Evolutionary conservation across 2,113 vertebrate species (phyloP), one percentile per base, ranked within the genome.

Genomic region (Platycercus adscitus): DNA sequence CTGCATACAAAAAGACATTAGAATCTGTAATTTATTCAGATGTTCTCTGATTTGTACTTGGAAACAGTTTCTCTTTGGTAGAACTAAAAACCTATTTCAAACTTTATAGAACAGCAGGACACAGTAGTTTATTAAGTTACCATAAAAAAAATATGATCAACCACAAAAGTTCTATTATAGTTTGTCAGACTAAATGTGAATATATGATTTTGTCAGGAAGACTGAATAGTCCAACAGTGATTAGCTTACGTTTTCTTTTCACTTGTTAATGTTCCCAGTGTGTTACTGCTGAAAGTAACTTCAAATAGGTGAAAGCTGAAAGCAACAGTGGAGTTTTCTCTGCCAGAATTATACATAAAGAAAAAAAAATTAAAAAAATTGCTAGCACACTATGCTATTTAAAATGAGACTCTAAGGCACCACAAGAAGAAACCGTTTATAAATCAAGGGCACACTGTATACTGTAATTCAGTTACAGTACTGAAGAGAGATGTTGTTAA

Each of bases 391-490:
- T 64, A 37, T 14, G 25, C 17, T 81, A 37, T 78, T 81, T 81
- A 91, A 94, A 83, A 87, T 88, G 71, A 88, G 90, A 94, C 91
- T 75, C 15, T 17, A 29, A 35, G 97, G 91, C 93, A 95, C 87
- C 94, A 86, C 11, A 56, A 71, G 78, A 86, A 94, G 77, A 94
- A 93, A 72, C 61, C 24, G 58, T 83, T 92, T 56, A 63, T 63
- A 94, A 96, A 93, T 70, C 73, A 91, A 56, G 8, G 55, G 50
- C 70, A 70, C 46, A 46, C 33, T 86, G 68, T 58, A 58, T 53
- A 70, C 33, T 88, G 83, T 44, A 71, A 92, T 92, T 56, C 81
- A 89, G 65, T 41, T 52, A 69, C 11, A 18, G 79, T 29, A 60
- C 58, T 82, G 47, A 81, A 95, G 88, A 91, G 86, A 60, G 43